Evolutionary conservation across 1,140 invertebrate genomes (phyloP).

Genomic region (Ditylenchus dipsaci): DNA sequence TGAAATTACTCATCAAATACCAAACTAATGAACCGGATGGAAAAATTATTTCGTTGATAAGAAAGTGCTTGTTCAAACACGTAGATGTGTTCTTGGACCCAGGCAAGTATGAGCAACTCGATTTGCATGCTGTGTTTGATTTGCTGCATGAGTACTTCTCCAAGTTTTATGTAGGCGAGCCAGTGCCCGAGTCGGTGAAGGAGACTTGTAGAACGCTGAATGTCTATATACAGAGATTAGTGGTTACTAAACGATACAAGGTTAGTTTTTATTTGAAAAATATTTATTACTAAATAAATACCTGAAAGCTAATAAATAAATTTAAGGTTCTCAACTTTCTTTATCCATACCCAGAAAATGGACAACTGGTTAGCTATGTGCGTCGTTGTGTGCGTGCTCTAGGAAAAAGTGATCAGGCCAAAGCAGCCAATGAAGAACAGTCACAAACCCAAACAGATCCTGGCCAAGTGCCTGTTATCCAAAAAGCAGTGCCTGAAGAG

Average conservation of each 20-base stretch:
- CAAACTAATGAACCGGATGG: constrained; percentile 23
- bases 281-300: not conserved
- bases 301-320: not conserved
- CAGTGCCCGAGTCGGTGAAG: constrained; percentile 18
- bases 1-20: constrained; percentile 30
- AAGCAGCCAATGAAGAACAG: not conserved
- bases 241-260: constrained; percentile 20
- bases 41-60: constrained; percentile 17
- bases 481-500: not conserved
- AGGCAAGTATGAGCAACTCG: constrained; percentile 9
- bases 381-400: constrained; percentile 29
- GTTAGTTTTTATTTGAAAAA: not conserved
- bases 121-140: constrained; percentile 17
- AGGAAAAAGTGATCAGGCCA: constrained; percentile 7
- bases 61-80: constrained; percentile 29
- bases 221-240: constrained; percentile 25
- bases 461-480: not conserved
- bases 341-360: constrained; percentile 20
- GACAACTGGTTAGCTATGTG: constrained; percentile 24
- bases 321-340: constrained; percentile 36
- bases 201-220: constrained; percentile 11
- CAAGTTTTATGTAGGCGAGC: constrained; percentile 14
- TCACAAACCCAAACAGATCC: not conserved
- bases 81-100: constrained; percentile 17
- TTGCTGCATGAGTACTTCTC: constrained; percentile 16